Base-by-base conservation (phyloP, 1,140 invertebrate species). In the Helicoverpa armigera region DNA sequence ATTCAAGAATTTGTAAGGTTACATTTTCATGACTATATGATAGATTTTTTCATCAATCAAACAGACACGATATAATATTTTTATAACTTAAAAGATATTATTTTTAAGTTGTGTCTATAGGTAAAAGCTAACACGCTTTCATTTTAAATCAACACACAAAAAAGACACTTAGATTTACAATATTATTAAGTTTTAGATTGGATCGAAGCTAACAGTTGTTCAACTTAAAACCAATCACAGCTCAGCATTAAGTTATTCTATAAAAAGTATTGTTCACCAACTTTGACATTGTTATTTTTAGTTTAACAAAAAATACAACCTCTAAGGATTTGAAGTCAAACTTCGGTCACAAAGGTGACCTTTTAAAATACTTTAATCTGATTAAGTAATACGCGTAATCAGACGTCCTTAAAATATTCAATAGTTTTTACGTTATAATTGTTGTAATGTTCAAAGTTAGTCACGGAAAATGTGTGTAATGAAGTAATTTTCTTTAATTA, bases 201-300 rank as follows among this genome's bases (percentile, higher is more conserved):
- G 9, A 61, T 14, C 16, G 16, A 18, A 58, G 18, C 16, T 23
- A 2, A 23, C 23, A 23, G 23, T 10, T 11, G 43, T 69, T 50
- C 43, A n/a, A 69, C 16, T 50, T 23, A n/a, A 69, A 69, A 69
- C 65, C 65, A 50, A 50, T 69, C 65, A 69, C 18, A 18, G 65
- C 13, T 69, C 43, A 50, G 43, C 35, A 69, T 69, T 61, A 13
- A 61, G 23, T 4, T 14, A 29, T 69, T 69, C n/a, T 69, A 43
- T 69, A 23, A 69, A 67, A 69, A 69, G 65, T 69, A 69, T 50
- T 50, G 43, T 50, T 69, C 65, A 48, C 11, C 5, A 69, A 69
- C 43, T 69, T 69, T 43, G 65, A 69, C 65, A 50, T 69, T 69
- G 43, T 69, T 69, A 69, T 69, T 50, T 67, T 69, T 23, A 69